Base-by-base conservation (phyloP, 2,797 vertebrate species). In the Picus viridis region DNA sequence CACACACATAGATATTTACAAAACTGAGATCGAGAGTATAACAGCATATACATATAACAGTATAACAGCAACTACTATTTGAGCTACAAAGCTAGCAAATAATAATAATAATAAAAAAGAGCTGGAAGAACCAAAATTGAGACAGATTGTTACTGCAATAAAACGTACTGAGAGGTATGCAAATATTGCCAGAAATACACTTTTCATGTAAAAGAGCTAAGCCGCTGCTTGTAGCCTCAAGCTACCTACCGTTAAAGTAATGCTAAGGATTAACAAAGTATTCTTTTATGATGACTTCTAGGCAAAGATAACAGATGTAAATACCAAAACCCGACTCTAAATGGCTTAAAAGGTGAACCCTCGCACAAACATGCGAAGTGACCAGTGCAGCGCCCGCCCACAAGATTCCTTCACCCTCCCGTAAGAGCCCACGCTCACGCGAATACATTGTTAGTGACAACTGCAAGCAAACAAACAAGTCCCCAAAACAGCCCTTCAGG, bases 321-420 rank as follows among this genome's bases (percentile, higher is more conserved):
- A 59, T 3, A 12, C 34, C n/a, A 4, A 2, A 30, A 39, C 56
- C 16, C 57, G 18, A 6, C 82, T 2, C 34, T 0, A 58, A 67
- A 45, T 1, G 8, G 51, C 67, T 86, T 14, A 36, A 22, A 30
- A 69, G 32, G 11, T 36, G 34, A 30, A n/a, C 26, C 64, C 39
- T 30, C 2, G 24, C 17, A 5, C 30, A 32, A 63, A 20, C 53
- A 9, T 20, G 20, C 6, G 4, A 10, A 14, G 34, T 0, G 59
- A 8, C 20, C 20, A 34, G 4, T 0, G 49, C 5, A 54, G 53
- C 39, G 27, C 29, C 34, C 39, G 20, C 2, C 70, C 1, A 3
- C 10, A 2, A 43, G 49, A 10, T 2, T 43, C 61, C 29, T 4
- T 34, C 45, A 45, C 65, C 62, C 80, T 13, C 8, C 57, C 22